Evolutionary conservation across 2,113 vertebrate genomes (phyloP).

Genomic region (Malurus cyaneus): DNA sequence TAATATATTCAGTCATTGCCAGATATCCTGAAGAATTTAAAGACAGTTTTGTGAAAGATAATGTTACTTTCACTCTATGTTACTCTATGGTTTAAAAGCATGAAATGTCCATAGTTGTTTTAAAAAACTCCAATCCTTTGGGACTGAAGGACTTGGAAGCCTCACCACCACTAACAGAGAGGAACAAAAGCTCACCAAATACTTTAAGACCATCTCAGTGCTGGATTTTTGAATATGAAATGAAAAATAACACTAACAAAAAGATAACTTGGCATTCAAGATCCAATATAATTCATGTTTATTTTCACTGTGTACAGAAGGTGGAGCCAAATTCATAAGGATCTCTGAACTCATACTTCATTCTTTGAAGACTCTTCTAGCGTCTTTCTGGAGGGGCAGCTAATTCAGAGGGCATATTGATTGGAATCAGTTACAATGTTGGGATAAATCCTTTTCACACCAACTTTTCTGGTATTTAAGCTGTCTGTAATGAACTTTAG

Average conservation of each 20-base stretch:
- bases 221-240: neutral
- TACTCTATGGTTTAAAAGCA: neutral
- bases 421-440: neutral
- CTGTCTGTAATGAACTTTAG: neutral
- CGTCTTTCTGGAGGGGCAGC: neutral
- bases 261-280: neutral
- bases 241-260: neutral
- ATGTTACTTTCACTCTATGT: neutral
- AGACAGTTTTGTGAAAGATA: neutral
- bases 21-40: neutral
- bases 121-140: neutral
- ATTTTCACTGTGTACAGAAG: conserved; percentile 76
- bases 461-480: neutral
- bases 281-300: conserved; percentile 25
- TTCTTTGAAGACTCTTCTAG: neutral
- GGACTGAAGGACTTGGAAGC: neutral
- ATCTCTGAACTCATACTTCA: conserved; percentile 36
- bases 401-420: neutral
- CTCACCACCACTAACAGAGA: neutral
- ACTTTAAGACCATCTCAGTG: neutral
- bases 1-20: neutral
- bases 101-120: neutral
- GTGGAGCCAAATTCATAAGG: conserved; percentile 78
- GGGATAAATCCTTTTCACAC: neutral
- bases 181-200: neutral